Evolutionary conservation across 2,797 vertebrate genomes (phyloP).

Genomic region (Pangasius larnaudii): DNA sequence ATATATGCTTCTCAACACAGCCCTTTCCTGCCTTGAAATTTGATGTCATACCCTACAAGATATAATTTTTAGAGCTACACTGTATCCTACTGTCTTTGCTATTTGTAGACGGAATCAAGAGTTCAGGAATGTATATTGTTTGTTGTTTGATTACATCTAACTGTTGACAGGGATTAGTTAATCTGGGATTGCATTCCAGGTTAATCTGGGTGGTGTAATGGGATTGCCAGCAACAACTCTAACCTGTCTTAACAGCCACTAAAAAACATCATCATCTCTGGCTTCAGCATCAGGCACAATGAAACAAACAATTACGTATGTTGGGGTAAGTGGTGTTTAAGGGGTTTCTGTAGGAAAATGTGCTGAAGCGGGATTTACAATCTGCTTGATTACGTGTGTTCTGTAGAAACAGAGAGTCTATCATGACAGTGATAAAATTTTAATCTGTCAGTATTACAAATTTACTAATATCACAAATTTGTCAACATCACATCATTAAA

Average conservation of each 20-base stretch:
- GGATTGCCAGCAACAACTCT: constrained; percentile 68
- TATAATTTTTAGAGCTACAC: background rate
- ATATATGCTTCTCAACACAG: background rate
- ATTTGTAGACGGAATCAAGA: background rate
- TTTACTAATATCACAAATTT: background rate
- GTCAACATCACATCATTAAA: background rate
- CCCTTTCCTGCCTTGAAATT: background rate
- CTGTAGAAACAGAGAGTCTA: background rate
- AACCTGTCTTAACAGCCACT: constrained; percentile 62
- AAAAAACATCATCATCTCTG: constrained; percentile 45
- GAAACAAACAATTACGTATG: constrained; percentile 55
- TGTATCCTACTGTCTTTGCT: background rate
- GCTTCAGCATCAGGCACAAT: constrained; percentile 55
- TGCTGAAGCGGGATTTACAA: background rate
- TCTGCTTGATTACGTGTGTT: background rate
- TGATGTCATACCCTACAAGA: no score
- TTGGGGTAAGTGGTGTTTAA: constrained; percentile 54
- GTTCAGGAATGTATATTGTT: background rate
- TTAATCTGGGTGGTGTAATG: constrained; percentile 76
- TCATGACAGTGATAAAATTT: background rate
- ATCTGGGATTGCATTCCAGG: constrained; percentile 71
- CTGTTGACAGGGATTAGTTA: constrained; percentile 76
- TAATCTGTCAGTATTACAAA: background rate
- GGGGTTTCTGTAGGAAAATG: background rate
- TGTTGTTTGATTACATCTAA: constrained; percentile 37